Percentiles rank a stretch among this genome's conserved stretches.
phyloP scores from a whole-genome alignment of 2,888 invertebrate species.

The Scaptomyza reducta region DNA sequence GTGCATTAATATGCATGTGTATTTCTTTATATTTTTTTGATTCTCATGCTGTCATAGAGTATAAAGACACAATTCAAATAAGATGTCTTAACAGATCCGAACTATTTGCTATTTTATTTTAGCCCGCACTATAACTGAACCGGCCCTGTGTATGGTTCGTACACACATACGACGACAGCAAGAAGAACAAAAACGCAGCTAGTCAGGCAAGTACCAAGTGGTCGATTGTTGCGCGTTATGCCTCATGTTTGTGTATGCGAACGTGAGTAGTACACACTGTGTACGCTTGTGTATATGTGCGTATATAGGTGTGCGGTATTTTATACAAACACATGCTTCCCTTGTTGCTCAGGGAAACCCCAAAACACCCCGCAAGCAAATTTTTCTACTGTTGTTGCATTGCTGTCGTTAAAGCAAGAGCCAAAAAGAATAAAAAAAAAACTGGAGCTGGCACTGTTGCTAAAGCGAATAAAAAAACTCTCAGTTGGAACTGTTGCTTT shows the following conservation, averaged over 20 bases:
- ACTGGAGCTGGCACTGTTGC: conserved; percentile 43
- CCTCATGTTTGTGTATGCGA: conserved; percentile 19
- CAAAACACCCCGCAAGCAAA: conserved; percentile 59
- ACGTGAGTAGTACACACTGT: conserved; percentile 1
- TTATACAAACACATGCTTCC: conserved; percentile 29
- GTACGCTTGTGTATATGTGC: no score
- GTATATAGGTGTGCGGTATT: neutral
- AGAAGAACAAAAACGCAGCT: conserved; percentile 46
- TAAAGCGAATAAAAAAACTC: conserved; percentile 49
- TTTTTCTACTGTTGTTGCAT: conserved; percentile 29
- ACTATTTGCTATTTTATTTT: neutral
- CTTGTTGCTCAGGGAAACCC: conserved; percentile 69
- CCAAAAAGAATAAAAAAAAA: conserved; percentile 52
- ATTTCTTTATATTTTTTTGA: neutral
- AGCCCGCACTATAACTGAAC: conserved; percentile 42
- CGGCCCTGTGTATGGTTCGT: conserved; percentile 52
- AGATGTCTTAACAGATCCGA: neutral
- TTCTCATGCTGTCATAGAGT: neutral
- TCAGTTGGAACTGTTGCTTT: conserved; percentile 35
- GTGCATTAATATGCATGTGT: neutral
- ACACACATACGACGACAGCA: conserved; percentile 45
- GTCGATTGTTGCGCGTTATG: conserved; percentile 66
- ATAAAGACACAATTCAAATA: neutral
- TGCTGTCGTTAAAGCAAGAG: conserved; percentile 34
- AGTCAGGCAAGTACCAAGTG: conserved; percentile 74